Evolutionary conservation across 1,140 invertebrate species (phyloP).

Genomic region (Dreissena polymorpha): DNA sequence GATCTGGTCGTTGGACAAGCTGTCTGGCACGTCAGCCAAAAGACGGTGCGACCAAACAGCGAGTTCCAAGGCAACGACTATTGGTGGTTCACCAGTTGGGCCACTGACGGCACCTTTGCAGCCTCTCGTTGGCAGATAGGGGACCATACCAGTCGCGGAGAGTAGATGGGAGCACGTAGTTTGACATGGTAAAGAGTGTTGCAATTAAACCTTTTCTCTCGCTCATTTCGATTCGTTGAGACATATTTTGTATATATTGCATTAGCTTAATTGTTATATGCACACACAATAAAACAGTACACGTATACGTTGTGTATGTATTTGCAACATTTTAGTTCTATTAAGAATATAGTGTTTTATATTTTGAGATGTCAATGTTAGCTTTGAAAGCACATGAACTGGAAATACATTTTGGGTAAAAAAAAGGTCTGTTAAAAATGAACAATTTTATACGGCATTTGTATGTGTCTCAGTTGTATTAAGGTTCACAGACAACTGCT

Average conservation of each 20-base stretch:
- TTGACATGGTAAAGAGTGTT: neutral
- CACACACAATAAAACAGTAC: neutral
- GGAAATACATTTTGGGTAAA: too few relatives aligned
- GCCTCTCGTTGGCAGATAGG: slow-evolving; percentile 13
- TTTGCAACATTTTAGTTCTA: neutral
- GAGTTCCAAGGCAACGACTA: slow-evolving; percentile 10
- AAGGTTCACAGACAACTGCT: slow-evolving; percentile 14
- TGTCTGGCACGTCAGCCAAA: slow-evolving; percentile 14
- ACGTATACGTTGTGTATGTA: neutral
- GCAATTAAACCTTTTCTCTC: neutral
- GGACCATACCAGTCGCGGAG: slow-evolving; percentile 6
- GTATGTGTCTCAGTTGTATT: neutral
- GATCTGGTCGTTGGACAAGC: neutral
- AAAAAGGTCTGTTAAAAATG: too few relatives aligned
- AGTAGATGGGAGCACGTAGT: too few relatives aligned
- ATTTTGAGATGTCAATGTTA: neutral
- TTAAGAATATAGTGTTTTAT: neutral
- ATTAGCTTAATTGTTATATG: neutral
- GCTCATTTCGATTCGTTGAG: neutral
- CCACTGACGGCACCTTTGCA: neutral
- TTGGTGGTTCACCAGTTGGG: slow-evolving; percentile 19
- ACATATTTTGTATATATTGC: neutral
- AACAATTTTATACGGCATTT: neutral
- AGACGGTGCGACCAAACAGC: neutral
- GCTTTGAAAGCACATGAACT: too few relatives aligned